Evolutionary conservation across 1,140 invertebrate genomes (phyloP).

Genomic region (Drosophila lacertosa): DNA sequence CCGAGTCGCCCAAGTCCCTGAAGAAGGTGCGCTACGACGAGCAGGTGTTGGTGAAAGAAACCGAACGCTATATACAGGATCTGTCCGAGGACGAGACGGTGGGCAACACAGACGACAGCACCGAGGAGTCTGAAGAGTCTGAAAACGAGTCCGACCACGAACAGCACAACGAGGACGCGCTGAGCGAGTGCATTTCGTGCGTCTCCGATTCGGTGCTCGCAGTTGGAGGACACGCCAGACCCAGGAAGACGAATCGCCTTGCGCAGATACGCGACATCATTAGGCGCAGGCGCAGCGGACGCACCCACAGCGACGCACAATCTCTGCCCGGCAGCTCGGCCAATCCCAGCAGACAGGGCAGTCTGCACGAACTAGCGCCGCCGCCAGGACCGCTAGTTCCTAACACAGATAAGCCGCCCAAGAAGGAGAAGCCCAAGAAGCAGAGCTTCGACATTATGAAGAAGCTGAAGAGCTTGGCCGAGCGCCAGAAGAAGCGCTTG

Average conservation of each 20-base stretch:
- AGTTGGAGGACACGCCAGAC: constrained; percentile 65
- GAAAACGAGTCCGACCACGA: constrained; percentile 56
- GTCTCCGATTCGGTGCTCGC: constrained; percentile 78
- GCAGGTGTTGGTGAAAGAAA: constrained; percentile 78
- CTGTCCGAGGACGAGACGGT: constrained; percentile 72
- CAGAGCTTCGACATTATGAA: constrained; percentile 85
- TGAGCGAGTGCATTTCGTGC: constrained; percentile 82
- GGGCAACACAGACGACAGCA: constrained; percentile 56
- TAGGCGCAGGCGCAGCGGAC: constrained; percentile 70
- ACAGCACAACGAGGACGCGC: constrained; percentile 69
- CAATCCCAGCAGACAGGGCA: constrained; percentile 68
- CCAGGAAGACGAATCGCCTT: constrained; percentile 65
- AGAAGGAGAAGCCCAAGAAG: constrained; percentile 54
- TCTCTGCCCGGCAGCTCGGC: constrained; percentile 75
- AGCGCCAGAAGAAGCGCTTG: constrained; percentile 85
- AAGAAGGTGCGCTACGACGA: constrained; percentile 83
- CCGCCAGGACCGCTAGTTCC: constrained; percentile 64
- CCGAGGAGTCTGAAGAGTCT: constrained; percentile 60
- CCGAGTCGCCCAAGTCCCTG: constrained; percentile 80
- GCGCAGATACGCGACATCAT: constrained; percentile 64
- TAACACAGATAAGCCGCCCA: constrained; percentile 44
- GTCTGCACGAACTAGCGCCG: constrained; percentile 70
- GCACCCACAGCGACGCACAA: constrained; percentile 76
- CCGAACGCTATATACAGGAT: constrained; percentile 81
- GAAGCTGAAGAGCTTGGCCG: constrained; percentile 87